Base-by-base conservation (phyloP, 2,888 invertebrate genomes). In the Stratiomys singularior region DNA sequence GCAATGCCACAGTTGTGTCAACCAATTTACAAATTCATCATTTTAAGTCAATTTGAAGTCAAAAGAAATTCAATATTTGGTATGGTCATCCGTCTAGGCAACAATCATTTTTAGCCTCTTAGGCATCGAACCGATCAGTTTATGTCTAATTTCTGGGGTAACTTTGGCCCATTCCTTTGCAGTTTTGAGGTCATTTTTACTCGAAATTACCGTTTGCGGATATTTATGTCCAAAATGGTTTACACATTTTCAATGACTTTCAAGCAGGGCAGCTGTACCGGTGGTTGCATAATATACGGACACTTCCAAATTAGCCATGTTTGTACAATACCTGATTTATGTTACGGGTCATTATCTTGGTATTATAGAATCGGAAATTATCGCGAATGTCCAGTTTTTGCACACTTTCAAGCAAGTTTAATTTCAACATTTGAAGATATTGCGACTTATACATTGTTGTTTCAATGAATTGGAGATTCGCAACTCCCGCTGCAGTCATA, bases 401-500 rank as follows among this genome's bases (percentile, higher is more conserved):
- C 60, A 4, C 7, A 60, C 60, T 60, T 21, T 60, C 60, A 60
- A 9, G 60, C 18, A 60, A 60, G 23, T 23, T 60, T 18, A 25
- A 60, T 23, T 21, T 60, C 60, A 60, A 60, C 18, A 60, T 60
- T 60, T 60, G 21, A 23, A 60, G 60, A 60, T 60, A 60, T 21
- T 60, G 60, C 18, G 3, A 60, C 60, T 60, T 60, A 60, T 25
- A 18, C 60, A 60, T 9, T 60, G 60, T 60, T 21, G 60, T 60
- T 25, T 60, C 60, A 60, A 60, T 60, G 23, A 60, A 60, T 60
- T 60, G 60, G 23, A 60, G 23, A 60, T 60, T 60, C 23, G 13
- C 23, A 23, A 60, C 60, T 60, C 60, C 18, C 13, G 60, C 13
- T 9, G 60, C 60, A 23, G 23, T 23, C 60, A 60, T 60, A 60